phyloP scores from a whole-genome alignment of 2,113 vertebrate genomes.

The Mus spicilegus region DNA sequence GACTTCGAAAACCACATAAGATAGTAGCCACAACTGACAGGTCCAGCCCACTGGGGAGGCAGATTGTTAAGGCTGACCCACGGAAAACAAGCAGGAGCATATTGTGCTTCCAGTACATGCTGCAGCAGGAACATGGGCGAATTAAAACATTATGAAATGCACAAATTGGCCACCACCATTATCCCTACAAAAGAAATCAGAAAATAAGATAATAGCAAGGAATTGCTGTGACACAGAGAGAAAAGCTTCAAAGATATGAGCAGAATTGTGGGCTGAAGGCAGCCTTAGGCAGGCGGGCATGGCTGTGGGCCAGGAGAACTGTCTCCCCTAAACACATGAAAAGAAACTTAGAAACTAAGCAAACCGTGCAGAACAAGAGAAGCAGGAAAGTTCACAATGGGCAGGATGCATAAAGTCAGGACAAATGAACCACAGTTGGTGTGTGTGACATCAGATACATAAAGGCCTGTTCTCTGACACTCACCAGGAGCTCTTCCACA shows the following conservation, averaged over 20 bases:
- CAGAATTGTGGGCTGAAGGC: constrained; percentile 10
- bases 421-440: neutral
- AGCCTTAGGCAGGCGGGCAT: neutral
- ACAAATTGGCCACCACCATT: constrained; percentile 69
- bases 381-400: constrained; percentile 25
- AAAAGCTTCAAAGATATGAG: constrained; percentile 25
- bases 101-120: neutral
- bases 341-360: constrained; percentile 61
- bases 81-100: constrained; percentile 44
- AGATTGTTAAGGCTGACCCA: constrained; percentile 46
- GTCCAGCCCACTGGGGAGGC: constrained; percentile 4
- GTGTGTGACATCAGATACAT: neutral
- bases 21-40: constrained; percentile 48
- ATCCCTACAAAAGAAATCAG: constrained; percentile 73
- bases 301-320: constrained; percentile 57
- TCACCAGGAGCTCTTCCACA: neutral
- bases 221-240: constrained; percentile 55
- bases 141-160: constrained; percentile 74
- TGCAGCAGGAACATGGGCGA: constrained; percentile 3
- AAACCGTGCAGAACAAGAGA: constrained; percentile 34
- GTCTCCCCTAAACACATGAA: constrained; percentile 62
- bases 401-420: neutral
- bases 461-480: neutral
- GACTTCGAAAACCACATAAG: constrained; percentile 5
- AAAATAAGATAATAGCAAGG: constrained; percentile 71